These are phyloP conservation scores for Polyploca ridens DNA, from an alignment of 2,888 invertebrate species.

Conservation along the genomic window DNA sequence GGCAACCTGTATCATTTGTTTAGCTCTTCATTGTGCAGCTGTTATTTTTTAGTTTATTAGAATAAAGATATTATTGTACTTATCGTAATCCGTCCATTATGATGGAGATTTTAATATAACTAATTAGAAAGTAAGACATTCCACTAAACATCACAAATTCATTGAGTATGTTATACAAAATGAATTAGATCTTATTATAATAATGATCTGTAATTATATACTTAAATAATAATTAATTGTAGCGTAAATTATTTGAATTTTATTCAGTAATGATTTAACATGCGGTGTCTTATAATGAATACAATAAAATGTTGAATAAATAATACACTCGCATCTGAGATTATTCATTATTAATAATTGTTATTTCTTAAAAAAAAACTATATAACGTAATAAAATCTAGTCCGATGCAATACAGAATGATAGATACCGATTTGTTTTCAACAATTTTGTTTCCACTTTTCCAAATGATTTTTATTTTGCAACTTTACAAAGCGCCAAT, in stretches of 20 bases:
- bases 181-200: not conserved
- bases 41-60: not conserved
- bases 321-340: no score
- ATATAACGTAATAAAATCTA: no score
- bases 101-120: not conserved
- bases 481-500: no score
- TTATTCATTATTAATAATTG: no score
- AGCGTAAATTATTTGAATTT: not conserved
- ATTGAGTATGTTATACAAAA: not conserved
- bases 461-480: no score
- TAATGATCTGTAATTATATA: not conserved
- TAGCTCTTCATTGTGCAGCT: not conserved
- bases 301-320: no score
- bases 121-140: not conserved
- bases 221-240: not conserved
- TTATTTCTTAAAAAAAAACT: no score
- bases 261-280: not conserved
- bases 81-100: not conserved
- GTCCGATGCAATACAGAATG: no score
- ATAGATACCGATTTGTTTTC: no score
- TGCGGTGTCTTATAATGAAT: no score
- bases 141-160: not conserved
- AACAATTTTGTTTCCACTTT: no score
- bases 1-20: no score
- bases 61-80: not conserved